These are phyloP conservation scores for Papilio machaon DNA, from an alignment of 1,140 invertebrate genomes.

Conservation along the genomic window DNA sequence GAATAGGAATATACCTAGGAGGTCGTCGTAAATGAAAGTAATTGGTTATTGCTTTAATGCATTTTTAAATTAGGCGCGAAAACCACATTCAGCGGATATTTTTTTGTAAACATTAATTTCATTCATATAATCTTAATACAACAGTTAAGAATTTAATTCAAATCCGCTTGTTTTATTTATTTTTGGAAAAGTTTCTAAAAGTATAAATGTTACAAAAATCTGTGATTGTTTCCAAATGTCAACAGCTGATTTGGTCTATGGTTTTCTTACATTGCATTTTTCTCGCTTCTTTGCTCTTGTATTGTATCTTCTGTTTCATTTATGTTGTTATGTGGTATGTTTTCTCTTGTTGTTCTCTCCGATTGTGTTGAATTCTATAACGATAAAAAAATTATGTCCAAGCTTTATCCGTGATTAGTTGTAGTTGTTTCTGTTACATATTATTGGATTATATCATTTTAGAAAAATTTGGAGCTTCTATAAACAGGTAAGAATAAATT, in stretches of 20 bases:
- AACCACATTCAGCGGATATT: background rate
- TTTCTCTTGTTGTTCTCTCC: slow-evolving; percentile 71
- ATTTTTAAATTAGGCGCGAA: too few species aligned
- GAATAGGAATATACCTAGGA: too few species aligned
- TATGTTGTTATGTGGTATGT: slow-evolving; percentile 57
- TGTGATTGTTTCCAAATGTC: slow-evolving; percentile 32
- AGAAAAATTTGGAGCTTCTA: slow-evolving; percentile 42
- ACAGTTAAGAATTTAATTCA: background rate
- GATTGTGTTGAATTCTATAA: slow-evolving; percentile 63
- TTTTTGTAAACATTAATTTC: background rate
- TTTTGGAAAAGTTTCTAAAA: background rate
- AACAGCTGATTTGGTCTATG: slow-evolving; percentile 59
- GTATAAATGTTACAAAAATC: background rate
- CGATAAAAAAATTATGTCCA: slow-evolving; percentile 65
- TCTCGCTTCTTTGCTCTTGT: slow-evolving; percentile 50
- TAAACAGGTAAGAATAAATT: slow-evolving; percentile 67
- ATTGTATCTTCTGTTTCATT: slow-evolving; percentile 51
- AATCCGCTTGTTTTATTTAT: slow-evolving; percentile 4
- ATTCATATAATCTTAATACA: background rate
- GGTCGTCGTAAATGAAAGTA: too few species aligned
- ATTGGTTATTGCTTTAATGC: too few species aligned
- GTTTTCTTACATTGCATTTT: slow-evolving; percentile 24
- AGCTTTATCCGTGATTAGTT: slow-evolving; percentile 56
- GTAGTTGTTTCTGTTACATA: slow-evolving; percentile 45
- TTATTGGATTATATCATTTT: slow-evolving; percentile 56